Evolutionary conservation across 1,140 invertebrate species (phyloP), one percentile per base, ranked within the genome.

Genomic region (Protaetia brevitarsis): DNA sequence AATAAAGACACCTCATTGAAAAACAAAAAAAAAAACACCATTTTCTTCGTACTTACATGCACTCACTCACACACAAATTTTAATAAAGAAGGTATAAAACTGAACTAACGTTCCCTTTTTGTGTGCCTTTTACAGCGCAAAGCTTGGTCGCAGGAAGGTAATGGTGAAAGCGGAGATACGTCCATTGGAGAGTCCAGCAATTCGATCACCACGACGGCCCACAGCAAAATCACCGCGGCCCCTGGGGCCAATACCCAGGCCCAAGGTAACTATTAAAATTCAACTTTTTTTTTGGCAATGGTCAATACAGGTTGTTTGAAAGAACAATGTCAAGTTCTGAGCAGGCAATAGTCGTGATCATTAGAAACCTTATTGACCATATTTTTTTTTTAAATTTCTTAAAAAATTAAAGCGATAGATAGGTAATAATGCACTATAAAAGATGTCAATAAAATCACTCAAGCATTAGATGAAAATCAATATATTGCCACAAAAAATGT

Each of bases 151-250:
- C 82, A 64, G 58, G 84, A 85, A 73, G 85, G 84, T 83, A 84
- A 86, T 85, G 84, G 79, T 83, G 84, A 85, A 73, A 73, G 76
- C 72, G 70, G 74, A 69, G 77, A 65, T 45, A 51, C 67, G 73
- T 71, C 71, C 45, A 73, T 63, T 66, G 71, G 71, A 65, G 74
- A 74, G 68, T 74, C 67, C 70, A 71, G 65, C 66, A 71, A 67
- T 67, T 71, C 80, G 80, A 76, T 81, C 80, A 86, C 85, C 79
- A 91, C 91, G 85, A 90, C 91, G 83, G 87, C 89, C 73, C 89
- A 89, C 81, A 89, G 88, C 81, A 90, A 91, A 79, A 81, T 83
- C 79, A 78, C 81, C 77, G 82, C 78, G 81, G 82, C 81, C 81
- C 85, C 75, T 81, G 85, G 78, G 84, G 83, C 79, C 85, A 88